Base-by-base conservation (phyloP, 1,140 invertebrate species). In the Bombus affinis region DNA sequence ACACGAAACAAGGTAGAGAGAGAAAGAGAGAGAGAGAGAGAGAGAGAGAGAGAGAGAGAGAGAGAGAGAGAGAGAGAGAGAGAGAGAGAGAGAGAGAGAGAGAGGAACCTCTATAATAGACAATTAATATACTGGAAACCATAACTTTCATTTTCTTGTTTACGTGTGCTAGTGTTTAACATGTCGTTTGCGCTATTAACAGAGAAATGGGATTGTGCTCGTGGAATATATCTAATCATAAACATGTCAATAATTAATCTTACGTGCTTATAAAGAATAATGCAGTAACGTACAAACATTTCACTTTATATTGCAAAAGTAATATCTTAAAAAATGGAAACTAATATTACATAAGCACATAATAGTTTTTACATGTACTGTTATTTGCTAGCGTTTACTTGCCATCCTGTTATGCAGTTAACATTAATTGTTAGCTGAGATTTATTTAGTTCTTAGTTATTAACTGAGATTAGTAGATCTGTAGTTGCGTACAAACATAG, bases 1-100 rank as follows among this genome's bases (percentile, higher is more conserved):
- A 42, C 96, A 97, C 88, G 96, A 97, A 87, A 95, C 93, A 79
- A 96, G 95, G 97, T 97, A 95, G 95, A 94, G 93, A 94, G 93
- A 76, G 66, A 62, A 66, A 53, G 18, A 53, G 18, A 18, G 15
- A 0, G 47, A 18, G 18, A 53, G 47, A 53, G 47, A 22, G 47
- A 53, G 47, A 53, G 47, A 95, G 95, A 53, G 5, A 53, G 18
- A 53, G 47, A 95, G 95, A 95, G 95, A 53, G 5, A 53, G 18
- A 53, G 47, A 95, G 95, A 95, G 95, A 94, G 93, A 94, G 93
- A 76, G 66, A 62, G 62, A 53, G 18, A 53, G 18, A 18, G 15
- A 0, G 47, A 18, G 18, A 53, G 47, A 53, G 47, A 22, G 47
- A 53, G 47, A 53, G 47, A 95, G 95, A 53, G 5, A 53, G 18